Percentiles rank a stretch among this genome's conserved stretches.
phyloP scores from a whole-genome alignment of 2,888 invertebrate genomes.

The Trichogramma evanescens region DNA sequence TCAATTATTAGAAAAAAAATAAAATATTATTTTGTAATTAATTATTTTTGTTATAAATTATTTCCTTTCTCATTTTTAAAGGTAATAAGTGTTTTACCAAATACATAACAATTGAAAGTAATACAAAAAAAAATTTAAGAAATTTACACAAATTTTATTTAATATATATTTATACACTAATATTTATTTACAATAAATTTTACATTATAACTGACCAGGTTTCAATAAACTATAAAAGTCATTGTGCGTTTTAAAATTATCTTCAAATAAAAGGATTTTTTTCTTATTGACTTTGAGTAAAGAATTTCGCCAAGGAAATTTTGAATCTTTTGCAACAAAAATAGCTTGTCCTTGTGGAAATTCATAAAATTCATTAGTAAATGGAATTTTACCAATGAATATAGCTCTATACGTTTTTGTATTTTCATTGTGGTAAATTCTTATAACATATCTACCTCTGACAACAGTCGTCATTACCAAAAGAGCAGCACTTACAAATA shows the following conservation, averaged over 20 bases:
- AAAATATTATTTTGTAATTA: neutral
- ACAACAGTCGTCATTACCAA: neutral
- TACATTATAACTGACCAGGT: neutral
- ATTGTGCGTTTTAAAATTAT: constrained; percentile 17
- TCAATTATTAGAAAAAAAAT: constrained; percentile 1
- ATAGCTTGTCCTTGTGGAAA: neutral
- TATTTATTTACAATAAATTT: neutral
- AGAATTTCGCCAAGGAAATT: constrained; percentile 7
- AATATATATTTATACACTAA: neutral
- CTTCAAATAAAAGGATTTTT: constrained; percentile 18
- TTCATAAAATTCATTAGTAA: constrained; percentile 2
- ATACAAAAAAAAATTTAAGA: neutral
- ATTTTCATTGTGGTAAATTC: constrained; percentile 22
- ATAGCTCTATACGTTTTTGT: constrained; percentile 15
- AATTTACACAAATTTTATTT: neutral
- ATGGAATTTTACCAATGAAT: constrained; percentile 18
- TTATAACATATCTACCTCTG: constrained; percentile 1
- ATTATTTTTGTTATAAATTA: neutral
- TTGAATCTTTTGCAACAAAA: neutral
- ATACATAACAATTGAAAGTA: neutral
- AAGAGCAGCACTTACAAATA: neutral
- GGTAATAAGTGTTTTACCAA: too few relatives aligned
- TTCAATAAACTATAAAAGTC: constrained; percentile 17
- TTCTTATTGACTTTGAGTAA: constrained; percentile 12
- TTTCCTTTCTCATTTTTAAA: neutral